Conservation (phyloP, 2,888 invertebrate species). For the Idaea dimidiata region DNA sequence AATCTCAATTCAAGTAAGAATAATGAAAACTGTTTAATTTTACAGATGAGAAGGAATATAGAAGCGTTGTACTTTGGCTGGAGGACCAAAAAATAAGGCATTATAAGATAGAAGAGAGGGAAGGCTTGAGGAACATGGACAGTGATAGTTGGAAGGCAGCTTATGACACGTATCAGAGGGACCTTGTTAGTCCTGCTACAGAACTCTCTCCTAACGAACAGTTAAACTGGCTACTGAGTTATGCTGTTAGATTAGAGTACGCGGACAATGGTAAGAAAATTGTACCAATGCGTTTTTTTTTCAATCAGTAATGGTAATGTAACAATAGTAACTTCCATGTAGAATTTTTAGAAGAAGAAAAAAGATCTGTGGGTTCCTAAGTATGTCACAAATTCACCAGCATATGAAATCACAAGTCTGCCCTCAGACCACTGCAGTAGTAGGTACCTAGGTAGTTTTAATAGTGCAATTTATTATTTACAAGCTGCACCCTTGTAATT, state of each 20-base stretch:
- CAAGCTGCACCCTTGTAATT: no score
- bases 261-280: constrained; percentile 84
- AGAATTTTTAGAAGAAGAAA: no score
- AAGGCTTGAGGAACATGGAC: constrained; percentile 84
- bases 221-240: constrained; percentile 91
- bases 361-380: no score
- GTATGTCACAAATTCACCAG: no score
- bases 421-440: no score
- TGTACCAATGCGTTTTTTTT: neutral
- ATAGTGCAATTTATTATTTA: no score
- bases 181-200: constrained; percentile 86
- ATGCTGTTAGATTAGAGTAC: constrained; percentile 91
- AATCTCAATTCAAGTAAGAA: constrained; percentile 11
- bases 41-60: constrained; percentile 89
- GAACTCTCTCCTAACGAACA: constrained; percentile 83
- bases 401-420: no score
- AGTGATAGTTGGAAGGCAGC: constrained; percentile 86
- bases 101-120: constrained; percentile 91
- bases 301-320: no score
- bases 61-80: constrained; percentile 92
- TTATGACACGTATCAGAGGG: constrained; percentile 87
- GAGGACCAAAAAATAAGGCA: constrained; percentile 96
- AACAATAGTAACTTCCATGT: no score
- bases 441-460: no score
- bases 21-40: constrained; percentile 18